Evolutionary conservation across 1,140 invertebrate genomes (phyloP), one percentile per base, ranked within the genome.

Genomic region (Pachypsylla venusta): DNA sequence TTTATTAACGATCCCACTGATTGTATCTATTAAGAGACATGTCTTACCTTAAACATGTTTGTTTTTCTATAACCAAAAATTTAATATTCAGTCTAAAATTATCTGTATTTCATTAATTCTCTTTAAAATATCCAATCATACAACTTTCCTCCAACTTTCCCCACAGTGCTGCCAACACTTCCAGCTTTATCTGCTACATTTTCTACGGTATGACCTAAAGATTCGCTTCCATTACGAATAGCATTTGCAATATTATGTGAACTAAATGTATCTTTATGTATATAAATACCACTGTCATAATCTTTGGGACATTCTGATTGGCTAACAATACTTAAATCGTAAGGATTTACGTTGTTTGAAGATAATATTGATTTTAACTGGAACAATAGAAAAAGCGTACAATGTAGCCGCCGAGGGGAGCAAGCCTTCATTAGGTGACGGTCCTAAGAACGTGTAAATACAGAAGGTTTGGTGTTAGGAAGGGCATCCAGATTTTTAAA

Each of bases 241-340:
- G 78, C 78, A 7, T 77, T 75, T 0, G 80, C 83, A n/a, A 86
- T 74, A 62, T 79, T 83, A 57, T 83, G 76, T 0, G 82, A 73
- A 0, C 78, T 82, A 66, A 89, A 85, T 0, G 87, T 89, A 3
- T 84, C 75, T 0, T 81, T 81, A 62, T 88, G 78, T 42, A 88
- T 79, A 64, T 81, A 80, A 39, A 89, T 80, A 10, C 28, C 42
- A 30, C 42, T 53, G 1, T 85, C 72, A 3, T 78, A 74, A 16
- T 74, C 74, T 13, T 77, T 74, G 28, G 74, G 69, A 67, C 86
- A 89, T 1, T 78, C 76, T 1, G 61, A 74, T 67, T 90, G 87
- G 3, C 78, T 76, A 42, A 89, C 80, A 56, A 85, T 80, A 28
- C 82, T 85, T 59, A 90, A 70, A 61, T 85, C 82, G 64, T 76